Evolutionary conservation across 2,888 invertebrate genomes (phyloP), one percentile per base, ranked within the genome.

Genomic region (Melinaea menophilus): DNA sequence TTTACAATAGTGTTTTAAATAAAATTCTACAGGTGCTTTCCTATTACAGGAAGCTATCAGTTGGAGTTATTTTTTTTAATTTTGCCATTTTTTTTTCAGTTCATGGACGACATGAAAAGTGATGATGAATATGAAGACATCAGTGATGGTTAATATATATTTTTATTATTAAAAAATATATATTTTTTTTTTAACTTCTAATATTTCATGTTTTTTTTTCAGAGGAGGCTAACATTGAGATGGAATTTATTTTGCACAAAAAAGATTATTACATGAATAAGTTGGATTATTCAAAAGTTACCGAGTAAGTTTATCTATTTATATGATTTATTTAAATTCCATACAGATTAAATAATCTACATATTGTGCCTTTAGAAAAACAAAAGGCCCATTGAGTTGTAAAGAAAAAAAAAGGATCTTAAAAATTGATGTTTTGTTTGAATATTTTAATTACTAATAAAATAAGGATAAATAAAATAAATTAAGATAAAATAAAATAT

Each of bases 201-300:
- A 48, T 35, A 59, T 59, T 31, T 37, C 22, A 59, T 60, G 46
- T 60, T 69, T 67, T 57, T 45, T 72, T 85, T 79, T 72, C 88
- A 84, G 91, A 88, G 72, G 92, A 92, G 64, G 92, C 92, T 3
- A 92, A 92, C 64, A 93, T 94, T 58, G 91, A 92, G 67, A 92
- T 94, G 72, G 97, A 97, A 85, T 99, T 98, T 81, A 86, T 91
- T 62, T 92, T 95, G 68, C 96, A 96, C 80, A 99, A 99, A 82
- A 93, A 94, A 69, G 94, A 97, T 79, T 99, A 99, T 87, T 99
- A 99, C 80, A 95, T 94, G 89, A 95, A 94, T 71, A 99, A 99
- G 83, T 86, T 98, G 81, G 95, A 95, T 66, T 96, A 95, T 79
- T 89, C 92, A 47, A 93, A 95, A 81, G 95, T 97, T 54, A 95